phyloP scores from a whole-genome alignment of 2,888 invertebrate species.

The Campoletis raptor region DNA sequence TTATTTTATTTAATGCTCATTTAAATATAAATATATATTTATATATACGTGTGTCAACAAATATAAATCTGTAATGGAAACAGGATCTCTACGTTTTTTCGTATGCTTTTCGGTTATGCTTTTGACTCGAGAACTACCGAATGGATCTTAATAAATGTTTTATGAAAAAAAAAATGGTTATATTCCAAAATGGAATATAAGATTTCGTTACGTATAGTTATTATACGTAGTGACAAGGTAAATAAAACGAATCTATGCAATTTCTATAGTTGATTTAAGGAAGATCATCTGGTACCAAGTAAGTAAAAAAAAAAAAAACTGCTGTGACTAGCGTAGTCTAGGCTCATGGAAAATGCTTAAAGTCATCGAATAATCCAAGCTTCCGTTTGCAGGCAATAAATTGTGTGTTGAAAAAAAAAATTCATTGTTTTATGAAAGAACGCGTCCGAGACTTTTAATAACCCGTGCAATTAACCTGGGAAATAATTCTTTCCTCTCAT shows the following conservation, averaged over 20 bases:
- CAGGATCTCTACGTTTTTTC: not conserved
- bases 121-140: not conserved
- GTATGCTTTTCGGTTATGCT: not conserved
- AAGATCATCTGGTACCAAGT: not conserved
- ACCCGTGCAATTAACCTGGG: constrained; percentile 78
- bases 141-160: not conserved
- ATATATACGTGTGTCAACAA: not conserved
- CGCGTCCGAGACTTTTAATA: constrained; percentile 58
- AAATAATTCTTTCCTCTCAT: constrained; percentile 78
- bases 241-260: not conserved
- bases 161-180: not conserved
- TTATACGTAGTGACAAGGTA: not conserved
- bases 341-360: not conserved
- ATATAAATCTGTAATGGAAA: not conserved
- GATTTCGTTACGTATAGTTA: not conserved
- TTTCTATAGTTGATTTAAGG: not conserved
- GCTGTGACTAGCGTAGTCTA: no score
- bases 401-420: constrained; percentile 13
- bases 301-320: no score
- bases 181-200: not conserved
- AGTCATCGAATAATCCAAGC: not conserved
- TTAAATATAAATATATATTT: not conserved
- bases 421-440: constrained; percentile 18
- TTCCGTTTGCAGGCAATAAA: no score
- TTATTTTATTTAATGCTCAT: not conserved